Evolutionary conservation across 2,113 vertebrate species (phyloP).

Genomic region (Eudyptes chrysolophus): DNA sequence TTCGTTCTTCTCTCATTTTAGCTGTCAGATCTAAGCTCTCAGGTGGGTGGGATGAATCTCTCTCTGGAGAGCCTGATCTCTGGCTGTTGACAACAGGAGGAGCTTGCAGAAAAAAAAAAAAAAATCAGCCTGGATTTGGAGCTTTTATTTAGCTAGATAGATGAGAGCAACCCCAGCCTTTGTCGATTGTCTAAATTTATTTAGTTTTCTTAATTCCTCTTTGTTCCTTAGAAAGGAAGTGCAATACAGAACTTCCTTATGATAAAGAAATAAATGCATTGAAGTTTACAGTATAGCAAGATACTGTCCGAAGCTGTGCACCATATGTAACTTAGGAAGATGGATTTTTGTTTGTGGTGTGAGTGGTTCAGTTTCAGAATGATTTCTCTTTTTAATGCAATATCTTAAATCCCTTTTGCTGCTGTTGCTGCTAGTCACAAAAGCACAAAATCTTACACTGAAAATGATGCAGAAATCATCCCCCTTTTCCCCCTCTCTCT

Average conservation of each 20-base stretch:
- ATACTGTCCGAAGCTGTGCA: neutral
- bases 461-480: constrained; percentile 43
- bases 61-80: constrained; percentile 13
- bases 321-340: neutral
- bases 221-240: neutral
- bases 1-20: constrained; percentile 15
- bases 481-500: neutral
- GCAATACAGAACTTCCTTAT: neutral
- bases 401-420: neutral
- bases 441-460: neutral
- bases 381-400: neutral
- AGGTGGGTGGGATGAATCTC: constrained; percentile 55
- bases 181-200: neutral
- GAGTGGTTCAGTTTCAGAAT: neutral
- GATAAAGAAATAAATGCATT: constrained; percentile 21
- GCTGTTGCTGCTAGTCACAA: neutral
- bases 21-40: constrained; percentile 26
- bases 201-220: neutral
- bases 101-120: neutral
- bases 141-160: neutral
- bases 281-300: neutral
- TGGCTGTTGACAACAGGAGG: constrained; percentile 55
- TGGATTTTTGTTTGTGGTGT: neutral
- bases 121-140: neutral
- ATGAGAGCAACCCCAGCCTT: neutral